A percentile compares a stretch with the other conserved stretches of the same genome.
Conservation (phyloP, 2,797 vertebrate species). For the Salarias fasciatus region DNA sequence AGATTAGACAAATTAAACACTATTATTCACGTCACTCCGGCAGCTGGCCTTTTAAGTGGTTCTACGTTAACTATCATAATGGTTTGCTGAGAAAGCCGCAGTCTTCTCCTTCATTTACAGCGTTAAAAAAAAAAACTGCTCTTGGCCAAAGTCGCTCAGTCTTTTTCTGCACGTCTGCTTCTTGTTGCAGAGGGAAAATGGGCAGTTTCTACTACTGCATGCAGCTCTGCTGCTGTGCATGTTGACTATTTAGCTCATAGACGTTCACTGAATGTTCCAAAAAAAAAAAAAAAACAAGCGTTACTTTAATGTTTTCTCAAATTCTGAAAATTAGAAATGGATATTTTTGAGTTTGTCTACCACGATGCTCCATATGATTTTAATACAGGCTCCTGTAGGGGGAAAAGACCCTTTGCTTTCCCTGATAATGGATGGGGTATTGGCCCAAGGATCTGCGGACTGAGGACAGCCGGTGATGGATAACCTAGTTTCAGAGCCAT, state of each 20-base stretch:
- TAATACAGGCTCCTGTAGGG: slow-evolving; percentile 64
- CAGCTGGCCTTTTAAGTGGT: slow-evolving; percentile 85
- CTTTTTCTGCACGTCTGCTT: slow-evolving; percentile 60
- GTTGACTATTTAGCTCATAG: neutral
- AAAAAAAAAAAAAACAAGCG: too few species aligned
- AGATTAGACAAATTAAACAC: slow-evolving; percentile 86
- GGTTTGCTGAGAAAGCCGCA: slow-evolving; percentile 83
- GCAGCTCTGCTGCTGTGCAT: neutral
- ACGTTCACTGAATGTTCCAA: too few species aligned
- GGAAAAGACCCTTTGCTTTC: slow-evolving; percentile 65
- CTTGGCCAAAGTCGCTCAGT: slow-evolving; percentile 67
- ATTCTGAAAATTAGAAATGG: too few species aligned
- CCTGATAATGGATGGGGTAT: slow-evolving; percentile 79
- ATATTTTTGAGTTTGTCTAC: too few species aligned
- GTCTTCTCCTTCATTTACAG: slow-evolving; percentile 81
- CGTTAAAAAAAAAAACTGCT: slow-evolving; percentile 65
- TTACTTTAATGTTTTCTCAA: too few species aligned
- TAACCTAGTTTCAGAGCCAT: slow-evolving; percentile 78
- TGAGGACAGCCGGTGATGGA: slow-evolving; percentile 75
- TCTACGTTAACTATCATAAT: slow-evolving; percentile 82
- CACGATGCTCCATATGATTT: slow-evolving; percentile 70
- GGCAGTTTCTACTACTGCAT: slow-evolving; percentile 33
- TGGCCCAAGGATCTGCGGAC: slow-evolving; percentile 66
- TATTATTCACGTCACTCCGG: slow-evolving; percentile 83
- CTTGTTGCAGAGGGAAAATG: slow-evolving; percentile 26